Base-by-base conservation (phyloP, 2,888 invertebrate species). In the Liposcelis brunnea region DNA sequence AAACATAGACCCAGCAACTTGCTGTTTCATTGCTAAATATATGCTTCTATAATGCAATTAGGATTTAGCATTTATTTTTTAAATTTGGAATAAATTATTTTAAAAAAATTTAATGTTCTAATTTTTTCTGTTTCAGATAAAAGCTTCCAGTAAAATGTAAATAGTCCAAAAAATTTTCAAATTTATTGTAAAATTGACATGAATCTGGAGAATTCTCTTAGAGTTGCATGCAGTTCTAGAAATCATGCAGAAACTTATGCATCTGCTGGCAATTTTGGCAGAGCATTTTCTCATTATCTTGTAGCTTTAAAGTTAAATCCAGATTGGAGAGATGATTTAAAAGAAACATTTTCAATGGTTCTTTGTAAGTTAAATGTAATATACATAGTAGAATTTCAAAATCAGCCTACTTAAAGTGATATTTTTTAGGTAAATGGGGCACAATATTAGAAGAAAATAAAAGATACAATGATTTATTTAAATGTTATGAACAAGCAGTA, bases 401-500 rank as follows among this genome's bases (percentile, higher is more conserved):
- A 10, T n/a, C 3, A 10, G 1, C 15, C 10, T n/a, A 10, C 10
- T n/a, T n/a, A n/a, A n/a, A n/a, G n/a, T n/a, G n/a, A n/a, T n/a
- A n/a, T n/a, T n/a, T 31, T 32, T 42, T 15, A 56, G 56, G 51
- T 44, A 37, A 47, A 6, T 58, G 59, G 55, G 54, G 56, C 12
- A 47, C 52, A 32, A 45, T 54, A 32, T 54, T 65, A 19, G 61
- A 62, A 49, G 52, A 54, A 12, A 52, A 57, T 11, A 48, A 55
- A 34, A 55, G 58, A 42, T 57, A 56, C 43, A 57, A 61, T 43
- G 62, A 66, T 48, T 52, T 66, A 12, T 54, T 61, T 19, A 60
- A 61, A 42, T 61, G 62, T 47, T 66, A 64, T 49, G 52, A 63
- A 47, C 57, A 62, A 54, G 65, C 63, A 7, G 49, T 67, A 14